Conservation (phyloP, 2,888 invertebrate genomes). For the Agrotis ipsilon region DNA sequence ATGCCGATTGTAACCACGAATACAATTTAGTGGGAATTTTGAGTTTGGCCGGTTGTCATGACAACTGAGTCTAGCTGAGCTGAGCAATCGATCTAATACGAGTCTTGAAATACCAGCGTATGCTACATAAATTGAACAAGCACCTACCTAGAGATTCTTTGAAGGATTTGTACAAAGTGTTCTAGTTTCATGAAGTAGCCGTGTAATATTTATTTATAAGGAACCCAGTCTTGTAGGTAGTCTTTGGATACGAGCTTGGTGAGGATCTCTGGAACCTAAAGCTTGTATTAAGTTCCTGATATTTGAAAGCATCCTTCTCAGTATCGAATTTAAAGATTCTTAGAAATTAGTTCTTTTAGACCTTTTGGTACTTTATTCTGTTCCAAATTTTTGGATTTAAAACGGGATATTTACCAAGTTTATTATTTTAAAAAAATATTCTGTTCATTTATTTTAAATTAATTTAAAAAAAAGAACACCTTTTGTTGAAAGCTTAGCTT, state of each 20-base stretch:
- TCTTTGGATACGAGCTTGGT: neutral
- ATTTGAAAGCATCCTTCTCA: conserved; percentile 8
- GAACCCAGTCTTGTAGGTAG: conserved; percentile 6
- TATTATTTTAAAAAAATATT: no score
- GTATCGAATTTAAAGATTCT: neutral
- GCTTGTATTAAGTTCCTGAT: neutral
- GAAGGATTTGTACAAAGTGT: conserved; percentile 29
- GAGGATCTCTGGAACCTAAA: neutral
- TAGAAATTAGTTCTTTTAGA: neutral
- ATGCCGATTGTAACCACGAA: no score
- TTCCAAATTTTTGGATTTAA: no score
- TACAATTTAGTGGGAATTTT: no score
- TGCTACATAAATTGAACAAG: conserved; percentile 39
- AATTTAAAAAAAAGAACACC: no score
- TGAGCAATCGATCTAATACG: no score
- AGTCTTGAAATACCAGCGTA: no score
- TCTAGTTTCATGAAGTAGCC: conserved; percentile 34
- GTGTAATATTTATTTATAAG: conserved; percentile 38
- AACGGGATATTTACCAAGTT: no score
- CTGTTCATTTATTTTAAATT: no score
- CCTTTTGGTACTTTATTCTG: neutral
- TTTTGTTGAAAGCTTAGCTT: no score
- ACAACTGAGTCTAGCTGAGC: no score
- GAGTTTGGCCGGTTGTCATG: no score
- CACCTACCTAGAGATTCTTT: conserved; percentile 14